Evolutionary conservation across 2,888 invertebrate genomes (phyloP).

Genomic region (Lasius platythorax): DNA sequence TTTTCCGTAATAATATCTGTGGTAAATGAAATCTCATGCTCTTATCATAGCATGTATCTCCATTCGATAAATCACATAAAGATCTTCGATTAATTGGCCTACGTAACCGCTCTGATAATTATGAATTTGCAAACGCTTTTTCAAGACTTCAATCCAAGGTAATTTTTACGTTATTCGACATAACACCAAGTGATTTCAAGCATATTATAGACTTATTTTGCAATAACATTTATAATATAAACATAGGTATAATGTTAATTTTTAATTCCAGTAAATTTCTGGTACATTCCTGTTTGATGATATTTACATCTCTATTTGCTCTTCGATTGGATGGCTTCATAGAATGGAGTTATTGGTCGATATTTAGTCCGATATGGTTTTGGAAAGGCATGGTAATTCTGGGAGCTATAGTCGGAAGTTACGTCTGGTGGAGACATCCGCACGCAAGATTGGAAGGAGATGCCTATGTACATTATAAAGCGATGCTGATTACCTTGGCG

Average conservation of each 20-base stretch:
- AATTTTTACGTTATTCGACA: constrained; percentile 72
- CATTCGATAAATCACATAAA: constrained; percentile 57
- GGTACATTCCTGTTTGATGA: constrained; percentile 96
- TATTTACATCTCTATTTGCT: constrained; percentile 96
- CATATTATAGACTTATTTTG: background rate
- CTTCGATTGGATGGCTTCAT: constrained; percentile 95
- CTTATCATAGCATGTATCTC: constrained; percentile 63
- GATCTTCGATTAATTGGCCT: constrained; percentile 75
- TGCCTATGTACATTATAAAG: constrained; percentile 98
- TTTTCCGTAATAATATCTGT: constrained; percentile 59
- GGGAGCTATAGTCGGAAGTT: constrained; percentile 96
- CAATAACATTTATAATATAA: constrained; percentile 5
- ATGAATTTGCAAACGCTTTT: constrained; percentile 96
- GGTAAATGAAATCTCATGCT: constrained; percentile 65
- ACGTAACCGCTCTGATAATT: constrained; percentile 76
- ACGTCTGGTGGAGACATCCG: constrained; percentile 98
- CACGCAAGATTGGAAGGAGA: constrained; percentile 98
- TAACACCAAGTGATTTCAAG: background rate
- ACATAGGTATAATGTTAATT: constrained; percentile 14
- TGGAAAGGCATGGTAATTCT: constrained; percentile 97
- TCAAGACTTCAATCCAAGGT: constrained; percentile 97
- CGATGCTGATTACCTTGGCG: constrained; percentile 98
- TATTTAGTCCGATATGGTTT: constrained; percentile 98
- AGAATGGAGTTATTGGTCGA: constrained; percentile 98
- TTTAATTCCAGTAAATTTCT: constrained; percentile 96